phyloP scores from a whole-genome alignment of 1,140 invertebrate species.

The Neodiprion lecontei region DNA sequence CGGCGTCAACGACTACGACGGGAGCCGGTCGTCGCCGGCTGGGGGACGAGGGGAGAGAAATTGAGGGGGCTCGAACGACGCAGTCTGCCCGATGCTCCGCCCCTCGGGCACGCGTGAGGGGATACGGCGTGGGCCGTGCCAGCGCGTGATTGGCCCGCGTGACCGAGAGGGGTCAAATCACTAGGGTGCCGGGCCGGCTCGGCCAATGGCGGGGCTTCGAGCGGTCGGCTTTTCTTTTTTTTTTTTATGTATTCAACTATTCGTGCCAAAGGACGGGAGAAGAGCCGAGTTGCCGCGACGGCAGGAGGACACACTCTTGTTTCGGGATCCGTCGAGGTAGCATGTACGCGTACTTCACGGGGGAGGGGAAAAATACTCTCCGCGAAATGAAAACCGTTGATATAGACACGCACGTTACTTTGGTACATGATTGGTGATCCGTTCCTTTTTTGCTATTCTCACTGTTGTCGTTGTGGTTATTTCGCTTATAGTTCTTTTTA shows the following conservation, averaged over 20 bases:
- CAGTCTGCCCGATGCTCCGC: constrained; percentile 15
- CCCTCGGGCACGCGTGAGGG: constrained; percentile 10
- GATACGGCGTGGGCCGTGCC: constrained; percentile 48
- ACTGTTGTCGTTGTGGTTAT: too few species aligned
- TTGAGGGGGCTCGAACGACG: constrained; percentile 25
- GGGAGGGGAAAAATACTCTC: neutral
- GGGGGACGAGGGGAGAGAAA: constrained; percentile 10
- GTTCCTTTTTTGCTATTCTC: too few species aligned
- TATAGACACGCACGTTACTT: too few species aligned
- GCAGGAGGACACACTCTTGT: constrained; percentile 54
- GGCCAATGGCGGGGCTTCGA: constrained; percentile 48
- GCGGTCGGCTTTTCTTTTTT: constrained; percentile 57
- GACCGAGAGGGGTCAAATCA: constrained; percentile 40
- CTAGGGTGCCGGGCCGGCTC: constrained; percentile 37
- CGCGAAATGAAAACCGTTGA: too few species aligned
- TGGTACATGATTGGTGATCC: too few species aligned
- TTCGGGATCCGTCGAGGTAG: constrained; percentile 50
- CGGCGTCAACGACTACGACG: constrained; percentile 18
- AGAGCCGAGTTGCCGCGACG: constrained; percentile 33
- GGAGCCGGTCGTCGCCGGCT: constrained; percentile 12
- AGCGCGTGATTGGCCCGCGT: constrained; percentile 47
- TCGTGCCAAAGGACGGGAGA: constrained; percentile 39
- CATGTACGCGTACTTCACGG: constrained; percentile 34
- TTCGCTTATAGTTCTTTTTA: too few species aligned
- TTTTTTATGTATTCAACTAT: constrained; percentile 23